Percentiles rank a stretch among this genome's conserved stretches.
Conservation (phyloP, 30 jellyfish, hydroid and myxozoan genomes). For the Aurelia aurita region DNA sequence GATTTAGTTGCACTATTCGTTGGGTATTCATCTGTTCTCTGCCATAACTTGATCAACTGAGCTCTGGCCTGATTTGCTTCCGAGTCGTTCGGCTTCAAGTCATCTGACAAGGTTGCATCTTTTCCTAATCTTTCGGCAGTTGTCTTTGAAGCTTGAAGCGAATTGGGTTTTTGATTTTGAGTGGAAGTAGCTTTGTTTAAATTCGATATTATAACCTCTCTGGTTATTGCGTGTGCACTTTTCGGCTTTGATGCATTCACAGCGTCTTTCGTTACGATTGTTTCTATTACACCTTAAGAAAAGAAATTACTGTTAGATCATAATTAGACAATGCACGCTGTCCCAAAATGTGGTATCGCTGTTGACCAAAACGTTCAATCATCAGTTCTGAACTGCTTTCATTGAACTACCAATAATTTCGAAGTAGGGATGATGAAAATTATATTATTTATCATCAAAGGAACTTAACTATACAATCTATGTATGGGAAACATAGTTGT, state of each 20-base stretch:
- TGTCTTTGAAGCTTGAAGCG: too few species aligned
- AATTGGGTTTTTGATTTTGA: not conserved
- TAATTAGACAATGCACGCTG: too few species aligned
- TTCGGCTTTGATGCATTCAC: slow-evolving; percentile 10
- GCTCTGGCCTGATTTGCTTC: not conserved
- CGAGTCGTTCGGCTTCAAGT: not conserved
- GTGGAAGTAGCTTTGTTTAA: not conserved
- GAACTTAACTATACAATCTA: too few species aligned
- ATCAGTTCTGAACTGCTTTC: too few species aligned
- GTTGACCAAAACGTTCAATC: too few species aligned
- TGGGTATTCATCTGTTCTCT: not conserved
- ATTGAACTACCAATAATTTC: too few species aligned
- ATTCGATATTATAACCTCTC: not conserved
- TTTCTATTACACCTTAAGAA: slow-evolving; percentile 43
- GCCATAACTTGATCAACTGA: not conserved
- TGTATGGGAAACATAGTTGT: too few species aligned
- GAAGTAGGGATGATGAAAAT: too few species aligned
- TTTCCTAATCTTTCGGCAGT: not conserved
- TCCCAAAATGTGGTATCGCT: too few species aligned
- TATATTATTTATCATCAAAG: too few species aligned
- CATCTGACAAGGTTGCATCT: too few species aligned
- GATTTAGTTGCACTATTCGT: not conserved
- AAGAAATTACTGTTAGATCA: not conserved
- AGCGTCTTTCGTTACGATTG: slow-evolving; percentile 16
- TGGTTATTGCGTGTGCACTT: not conserved